phyloP scores from a whole-genome alignment of 2,113 vertebrate genomes.

The Rhynchopsitta pachyrhyncha region DNA sequence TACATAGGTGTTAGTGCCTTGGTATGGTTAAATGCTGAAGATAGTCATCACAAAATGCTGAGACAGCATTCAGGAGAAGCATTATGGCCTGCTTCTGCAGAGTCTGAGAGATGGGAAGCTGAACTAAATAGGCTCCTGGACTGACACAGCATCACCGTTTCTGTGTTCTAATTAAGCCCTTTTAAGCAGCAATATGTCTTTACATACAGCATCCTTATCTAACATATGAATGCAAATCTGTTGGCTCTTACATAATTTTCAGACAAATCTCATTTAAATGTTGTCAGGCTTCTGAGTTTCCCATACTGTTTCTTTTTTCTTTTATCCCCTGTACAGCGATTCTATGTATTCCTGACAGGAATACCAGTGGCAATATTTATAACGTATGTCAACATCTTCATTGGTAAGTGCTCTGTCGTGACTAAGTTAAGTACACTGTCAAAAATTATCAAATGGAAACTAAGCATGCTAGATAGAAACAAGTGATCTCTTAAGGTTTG shows the following conservation, averaged over 20 bases:
- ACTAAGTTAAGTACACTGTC: background rate
- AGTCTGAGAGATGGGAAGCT: background rate
- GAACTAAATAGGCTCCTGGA: background rate
- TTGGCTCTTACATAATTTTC: background rate
- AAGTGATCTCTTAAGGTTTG: background rate
- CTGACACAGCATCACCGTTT: background rate
- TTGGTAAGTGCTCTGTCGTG: slow-evolving; percentile 80
- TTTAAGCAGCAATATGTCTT: background rate
- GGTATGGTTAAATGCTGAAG: background rate
- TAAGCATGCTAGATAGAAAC: background rate
- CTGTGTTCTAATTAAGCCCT: background rate
- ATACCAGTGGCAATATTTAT: slow-evolving; percentile 80
- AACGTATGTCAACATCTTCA: slow-evolving; percentile 85
- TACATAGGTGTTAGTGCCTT: background rate
- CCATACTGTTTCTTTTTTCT: background rate
- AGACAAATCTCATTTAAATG: background rate
- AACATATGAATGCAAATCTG: background rate
- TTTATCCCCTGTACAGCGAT: slow-evolving; percentile 74
- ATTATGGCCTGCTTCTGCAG: background rate
- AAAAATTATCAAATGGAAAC: background rate
- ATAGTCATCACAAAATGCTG: background rate
- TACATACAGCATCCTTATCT: background rate
- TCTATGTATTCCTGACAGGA: slow-evolving; percentile 84
- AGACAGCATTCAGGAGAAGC: background rate
- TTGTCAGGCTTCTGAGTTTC: background rate